Base-by-base conservation (phyloP, 2,888 invertebrate genomes). In the Keiferia lycopersicella region DNA sequence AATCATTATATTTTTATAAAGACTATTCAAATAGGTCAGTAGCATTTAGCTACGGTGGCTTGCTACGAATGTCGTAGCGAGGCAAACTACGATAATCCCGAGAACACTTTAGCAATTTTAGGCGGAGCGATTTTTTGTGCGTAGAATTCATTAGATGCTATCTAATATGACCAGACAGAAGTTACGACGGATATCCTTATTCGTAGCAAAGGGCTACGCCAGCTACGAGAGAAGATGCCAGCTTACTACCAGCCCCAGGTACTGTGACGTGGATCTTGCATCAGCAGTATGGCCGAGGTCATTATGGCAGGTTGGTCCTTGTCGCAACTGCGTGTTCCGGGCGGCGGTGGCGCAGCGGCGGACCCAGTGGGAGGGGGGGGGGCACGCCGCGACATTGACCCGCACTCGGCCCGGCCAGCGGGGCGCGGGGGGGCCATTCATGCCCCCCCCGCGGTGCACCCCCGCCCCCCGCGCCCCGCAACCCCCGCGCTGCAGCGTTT, bases 321-420 rank as follows among this genome's bases (percentile, higher is more conserved):
- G 59, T 14, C 41, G 41, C 38, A 34, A 18, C 41, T 59, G 41
- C 41, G 41, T 59, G 18, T 41, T 18, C 16, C 18, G 18, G 12
- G 48, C 48, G 16, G 48, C n/a, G 48, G 10, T 14, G 48, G 38
- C 30, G 41, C 14, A n/a, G 41, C 14, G 41, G 41, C 26, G 57
- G 57, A 34, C 38, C 20, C 48, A 7, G 59, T 2, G 59, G 10
- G 51, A 18, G 57, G 51, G 66, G 67, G 60, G 50, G 67, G 30
- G 57, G 34, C n/a, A 30, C 66, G 76, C 73, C 84, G 81, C 81
- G 84, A 83, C 86, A 87, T 86, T 87, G 86, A 87, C 86, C 86
- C 77, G 80, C 72, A 74, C 71, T 78, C 79, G 77, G 81, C 75
- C 38, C 57, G 50, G 61, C 53, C 30, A 60, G 18, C 38, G 45